Evolutionary conservation across 2,113 vertebrate species (phyloP).

Genomic region (Pelmatolapia mariae): DNA sequence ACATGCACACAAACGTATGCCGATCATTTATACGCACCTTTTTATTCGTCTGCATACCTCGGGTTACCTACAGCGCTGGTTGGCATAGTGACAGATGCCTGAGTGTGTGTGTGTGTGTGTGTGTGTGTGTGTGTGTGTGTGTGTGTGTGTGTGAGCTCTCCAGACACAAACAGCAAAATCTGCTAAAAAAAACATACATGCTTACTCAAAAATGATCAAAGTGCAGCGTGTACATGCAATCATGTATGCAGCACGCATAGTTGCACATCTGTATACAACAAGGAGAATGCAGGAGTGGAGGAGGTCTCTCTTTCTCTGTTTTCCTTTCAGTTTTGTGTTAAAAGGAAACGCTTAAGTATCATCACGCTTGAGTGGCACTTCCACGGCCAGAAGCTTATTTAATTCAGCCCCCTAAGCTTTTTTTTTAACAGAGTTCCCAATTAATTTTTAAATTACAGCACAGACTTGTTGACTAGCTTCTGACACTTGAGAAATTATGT

Average conservation of each 20-base stretch:
- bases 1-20: neutral
- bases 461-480: constrained; percentile 26
- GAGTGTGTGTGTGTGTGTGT: neutral
- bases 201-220: neutral
- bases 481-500: constrained; percentile 46
- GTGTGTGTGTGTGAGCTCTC: neutral
- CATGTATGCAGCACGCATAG: neutral
- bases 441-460: constrained; percentile 46
- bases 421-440: constrained; percentile 28
- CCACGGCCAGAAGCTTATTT: constrained; percentile 26
- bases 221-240: neutral
- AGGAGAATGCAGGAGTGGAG: neutral
- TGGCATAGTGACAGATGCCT: constrained; percentile 7
- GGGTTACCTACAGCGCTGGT: neutral
- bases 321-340: neutral
- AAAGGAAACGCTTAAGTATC: neutral
- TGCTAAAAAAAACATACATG: neutral
- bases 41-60: neutral
- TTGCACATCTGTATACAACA: neutral
- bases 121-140: too few species aligned
- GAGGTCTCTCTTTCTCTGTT: neutral
- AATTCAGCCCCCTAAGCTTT: constrained; percentile 32
- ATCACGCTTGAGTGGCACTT: neutral
- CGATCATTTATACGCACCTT: neutral
- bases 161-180: neutral